phyloP scores from a whole-genome alignment of 64 coral and sea anemone species.

The Porites australiensis region DNA sequence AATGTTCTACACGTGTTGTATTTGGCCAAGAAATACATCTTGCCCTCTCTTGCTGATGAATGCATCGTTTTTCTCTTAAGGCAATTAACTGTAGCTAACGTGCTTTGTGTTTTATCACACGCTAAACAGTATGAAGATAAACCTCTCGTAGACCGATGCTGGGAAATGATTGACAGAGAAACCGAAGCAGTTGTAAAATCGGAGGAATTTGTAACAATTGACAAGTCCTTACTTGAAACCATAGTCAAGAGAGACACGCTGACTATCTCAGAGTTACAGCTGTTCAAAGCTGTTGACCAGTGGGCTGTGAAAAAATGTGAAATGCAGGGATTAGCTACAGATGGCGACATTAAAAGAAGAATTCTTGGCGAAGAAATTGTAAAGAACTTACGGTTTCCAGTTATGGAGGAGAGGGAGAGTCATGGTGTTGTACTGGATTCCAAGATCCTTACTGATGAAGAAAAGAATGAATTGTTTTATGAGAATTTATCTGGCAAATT shows the following conservation, averaged over 20 bases:
- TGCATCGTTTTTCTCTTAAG: constrained; percentile 6
- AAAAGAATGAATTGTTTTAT: neutral
- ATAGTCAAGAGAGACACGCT: neutral
- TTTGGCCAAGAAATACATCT: constrained; percentile 50
- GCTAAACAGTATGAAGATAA: constrained; percentile 34
- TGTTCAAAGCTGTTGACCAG: neutral
- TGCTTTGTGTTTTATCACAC: constrained; percentile 37
- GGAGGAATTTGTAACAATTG: constrained; percentile 1
- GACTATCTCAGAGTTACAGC: neutral
- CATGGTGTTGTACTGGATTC: neutral
- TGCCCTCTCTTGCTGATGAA: constrained; percentile 37
- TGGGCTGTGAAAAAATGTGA: neutral
- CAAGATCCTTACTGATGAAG: neutral
- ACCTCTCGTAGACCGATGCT: constrained; percentile 2
- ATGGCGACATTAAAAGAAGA: neutral
- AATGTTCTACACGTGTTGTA: constrained; percentile 54
- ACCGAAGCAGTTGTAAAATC: constrained; percentile 26
- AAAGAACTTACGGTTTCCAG: neutral
- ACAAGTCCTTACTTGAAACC: neutral
- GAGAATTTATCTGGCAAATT: neutral
- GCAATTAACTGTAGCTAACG: neutral
- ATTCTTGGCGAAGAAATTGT: constrained; percentile 22
- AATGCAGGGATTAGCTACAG: neutral
- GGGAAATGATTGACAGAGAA: constrained; percentile 42
- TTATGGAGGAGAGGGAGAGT: neutral